Percentiles rank a stretch among this genome's conserved stretches.
Conservation (phyloP, 2,113 vertebrate genomes). For the Seriola aureovittata region DNA sequence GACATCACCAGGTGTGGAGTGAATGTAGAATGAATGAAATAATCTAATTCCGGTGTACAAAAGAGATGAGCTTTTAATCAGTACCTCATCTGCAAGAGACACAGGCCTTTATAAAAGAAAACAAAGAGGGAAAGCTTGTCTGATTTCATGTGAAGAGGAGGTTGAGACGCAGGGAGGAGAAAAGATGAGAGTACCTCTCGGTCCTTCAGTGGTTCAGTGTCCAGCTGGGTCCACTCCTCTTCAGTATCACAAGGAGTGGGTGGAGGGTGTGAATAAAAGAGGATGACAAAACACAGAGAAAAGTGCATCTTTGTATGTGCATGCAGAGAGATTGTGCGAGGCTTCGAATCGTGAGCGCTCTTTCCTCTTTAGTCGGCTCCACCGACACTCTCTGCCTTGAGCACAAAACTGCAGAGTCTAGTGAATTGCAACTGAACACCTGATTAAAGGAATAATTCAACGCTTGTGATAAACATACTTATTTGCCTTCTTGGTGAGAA, state of each 20-base stretch:
- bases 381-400: not conserved
- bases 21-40: not conserved
- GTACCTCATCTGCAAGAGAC: constrained; percentile 6
- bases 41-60: not conserved
- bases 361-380: constrained; percentile 3
- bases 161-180: constrained; percentile 10
- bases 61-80: constrained; percentile 21
- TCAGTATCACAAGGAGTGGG: constrained; percentile 21
- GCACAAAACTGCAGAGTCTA: not conserved
- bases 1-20: constrained; percentile 2
- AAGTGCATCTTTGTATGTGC: constrained; percentile 17
- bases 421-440: constrained; percentile 6
- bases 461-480: not conserved
- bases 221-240: constrained; percentile 61
- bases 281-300: constrained; percentile 36
- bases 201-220: constrained; percentile 34
- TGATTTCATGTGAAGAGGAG: constrained; percentile 30
- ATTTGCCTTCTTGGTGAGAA: not conserved
- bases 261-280: constrained; percentile 16
- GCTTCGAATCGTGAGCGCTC: constrained; percentile 11
- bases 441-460: not conserved
- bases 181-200: constrained; percentile 35
- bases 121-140: constrained; percentile 9
- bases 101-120: constrained; percentile 21
- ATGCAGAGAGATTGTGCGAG: not conserved